Evolutionary conservation across 2,888 invertebrate species (phyloP), one percentile per base, ranked within the genome.

Genomic region (Plebejus anna): DNA sequence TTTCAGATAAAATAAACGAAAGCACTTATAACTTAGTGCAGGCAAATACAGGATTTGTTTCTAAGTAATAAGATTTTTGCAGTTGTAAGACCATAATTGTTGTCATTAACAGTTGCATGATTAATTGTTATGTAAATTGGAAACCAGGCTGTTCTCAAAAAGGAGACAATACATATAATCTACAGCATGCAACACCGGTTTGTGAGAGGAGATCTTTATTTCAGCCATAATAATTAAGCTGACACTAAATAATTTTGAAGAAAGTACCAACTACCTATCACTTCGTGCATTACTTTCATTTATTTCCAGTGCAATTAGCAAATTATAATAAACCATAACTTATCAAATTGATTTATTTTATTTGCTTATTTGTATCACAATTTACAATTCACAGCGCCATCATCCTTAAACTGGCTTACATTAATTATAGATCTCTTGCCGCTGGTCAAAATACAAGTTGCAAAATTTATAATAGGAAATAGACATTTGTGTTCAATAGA

Each of bases 91-190:
- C 66, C 28, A 66, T 22, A 22, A 22, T 22, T 22, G 22, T 66
- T 32, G 66, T 66, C 32, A 66, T 66, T 32, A 59, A 22, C 22
- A 22, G 28, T 61, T 61, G 22, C 59, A 66, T 66, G 13, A 13
- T 66, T 61, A 66, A 36, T 66, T 7, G 32, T 36, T 66, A 66
- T 66, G 32, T 13, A 32, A 36, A 28, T 66, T 66, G 32, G 32
- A 66, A 32, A 32, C 13, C 66, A 36, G 32, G 32, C 36, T 11
- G 11, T 66, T 36, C 5, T 32, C 22, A 16, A 66, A 66, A 66
- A 66, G 66, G 32, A 66, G 28, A 32, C 66, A 5, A 66, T 11
- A 32, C 66, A 13, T 66, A 66, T 66, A 66, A 66, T 66, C 66
- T 32, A 66, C 66, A 66, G 66, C 66, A 66, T 36, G 32, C 66